Evolutionary conservation across 1,140 invertebrate genomes (phyloP).

Genomic region (Drosophila bipectinata): DNA sequence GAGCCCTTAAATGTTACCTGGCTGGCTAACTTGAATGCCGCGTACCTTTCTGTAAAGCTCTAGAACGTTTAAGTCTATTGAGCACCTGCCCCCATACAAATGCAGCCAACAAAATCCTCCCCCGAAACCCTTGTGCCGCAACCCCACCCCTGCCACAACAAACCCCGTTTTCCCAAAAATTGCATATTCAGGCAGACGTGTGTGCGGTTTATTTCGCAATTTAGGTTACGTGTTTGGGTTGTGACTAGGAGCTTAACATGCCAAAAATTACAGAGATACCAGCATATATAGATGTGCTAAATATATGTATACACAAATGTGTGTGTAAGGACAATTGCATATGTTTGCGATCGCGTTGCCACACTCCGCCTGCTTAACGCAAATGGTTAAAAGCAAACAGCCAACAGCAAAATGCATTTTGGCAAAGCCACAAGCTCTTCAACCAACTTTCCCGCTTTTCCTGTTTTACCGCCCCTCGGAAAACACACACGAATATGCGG

Average conservation of each 20-base stretch:
- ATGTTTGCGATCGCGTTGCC: conserved; percentile 36
- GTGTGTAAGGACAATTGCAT: conserved; percentile 42
- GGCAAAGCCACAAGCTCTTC: conserved; percentile 48
- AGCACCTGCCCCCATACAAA: conserved; percentile 30
- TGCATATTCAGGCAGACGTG: conserved; percentile 29
- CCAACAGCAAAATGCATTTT: conserved; percentile 72
- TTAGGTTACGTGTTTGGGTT: conserved; percentile 71
- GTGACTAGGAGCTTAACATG: conserved; percentile 49
- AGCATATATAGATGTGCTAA: conserved; percentile 8
- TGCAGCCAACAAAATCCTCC: conserved; percentile 4
- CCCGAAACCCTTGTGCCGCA: background rate
- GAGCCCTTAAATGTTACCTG: background rate
- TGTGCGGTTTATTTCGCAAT: conserved; percentile 73
- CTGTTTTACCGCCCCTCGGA: conserved; percentile 5
- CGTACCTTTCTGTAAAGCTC: conserved; percentile 11
- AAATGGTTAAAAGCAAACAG: conserved; percentile 74
- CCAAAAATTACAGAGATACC: conserved; percentile 58
- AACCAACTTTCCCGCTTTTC: background rate
- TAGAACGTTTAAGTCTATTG: conserved; percentile 63
- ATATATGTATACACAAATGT: background rate
- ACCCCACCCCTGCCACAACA: background rate
- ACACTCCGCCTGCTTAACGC: conserved; percentile 49
- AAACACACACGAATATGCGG: conserved; percentile 9
- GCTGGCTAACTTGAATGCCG: conserved; percentile 12
- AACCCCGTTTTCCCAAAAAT: background rate